Evolutionary conservation across 37 sponge, comb jelly and placozoan species (phyloP).

Genomic region (Cliona cf. orientalis): DNA sequence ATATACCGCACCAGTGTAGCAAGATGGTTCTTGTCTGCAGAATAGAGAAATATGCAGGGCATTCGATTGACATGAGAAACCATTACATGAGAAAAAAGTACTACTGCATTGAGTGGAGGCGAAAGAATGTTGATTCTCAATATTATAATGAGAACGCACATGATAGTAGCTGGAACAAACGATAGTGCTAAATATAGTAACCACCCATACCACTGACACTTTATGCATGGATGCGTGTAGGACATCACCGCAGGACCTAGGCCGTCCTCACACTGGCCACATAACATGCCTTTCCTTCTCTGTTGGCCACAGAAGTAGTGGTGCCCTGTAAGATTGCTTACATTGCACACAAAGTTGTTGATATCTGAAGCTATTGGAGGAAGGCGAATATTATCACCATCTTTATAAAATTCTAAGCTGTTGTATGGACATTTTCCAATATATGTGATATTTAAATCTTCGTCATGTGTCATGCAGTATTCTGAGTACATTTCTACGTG

Average conservation of each 20-base stretch:
- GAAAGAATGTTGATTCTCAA: not conserved
- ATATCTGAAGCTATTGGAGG: not conserved
- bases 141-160: constrained; percentile 8
- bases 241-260: not conserved
- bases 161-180: constrained; percentile 8
- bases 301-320: not conserved
- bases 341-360: not conserved
- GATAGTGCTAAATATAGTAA: constrained; percentile 1
- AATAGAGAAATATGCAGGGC: not conserved
- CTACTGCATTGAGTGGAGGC: not conserved
- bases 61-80: not conserved
- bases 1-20: not conserved
- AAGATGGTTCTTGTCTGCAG: not conserved
- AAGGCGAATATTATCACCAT: no score
- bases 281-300: not conserved
- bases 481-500: no score
- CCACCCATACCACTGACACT: not conserved
- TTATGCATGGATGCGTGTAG: constrained; percentile 1
- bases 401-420: not conserved
- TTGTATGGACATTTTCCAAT: constrained; percentile 6
- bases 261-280: constrained; percentile 21
- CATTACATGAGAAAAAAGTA: not conserved
- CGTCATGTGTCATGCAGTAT: constrained; percentile 7
- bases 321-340: constrained; percentile 13
- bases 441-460: not conserved